Conservation (phyloP, 2,113 vertebrate species). For the Noturus placidus region DNA sequence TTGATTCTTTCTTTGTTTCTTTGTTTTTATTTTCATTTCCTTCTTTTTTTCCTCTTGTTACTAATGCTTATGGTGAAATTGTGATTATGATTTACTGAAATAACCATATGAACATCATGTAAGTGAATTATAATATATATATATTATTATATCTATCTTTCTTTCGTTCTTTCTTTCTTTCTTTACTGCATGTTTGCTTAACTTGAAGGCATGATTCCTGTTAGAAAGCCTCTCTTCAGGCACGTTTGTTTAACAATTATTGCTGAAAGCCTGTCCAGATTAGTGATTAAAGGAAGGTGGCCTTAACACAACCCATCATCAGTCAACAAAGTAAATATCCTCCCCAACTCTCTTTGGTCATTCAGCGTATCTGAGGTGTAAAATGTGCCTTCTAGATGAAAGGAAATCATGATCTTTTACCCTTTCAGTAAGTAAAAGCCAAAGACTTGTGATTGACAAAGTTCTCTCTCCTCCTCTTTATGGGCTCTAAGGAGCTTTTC, state of each 20-base stretch:
- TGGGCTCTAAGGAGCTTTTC: slow-evolving; percentile 60
- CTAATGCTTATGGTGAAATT: background rate
- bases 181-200: background rate
- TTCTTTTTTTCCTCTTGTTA: background rate
- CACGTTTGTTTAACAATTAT: slow-evolving; percentile 20
- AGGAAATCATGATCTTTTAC: slow-evolving; percentile 51
- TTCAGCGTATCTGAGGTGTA: slow-evolving; percentile 51
- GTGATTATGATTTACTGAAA: background rate
- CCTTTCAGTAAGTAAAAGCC: slow-evolving; percentile 49
- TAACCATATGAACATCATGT: background rate
- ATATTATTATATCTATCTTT: background rate
- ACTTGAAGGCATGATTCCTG: slow-evolving; percentile 5
- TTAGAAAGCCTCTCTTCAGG: background rate
- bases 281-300: slow-evolving; percentile 23
- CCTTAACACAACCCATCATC: slow-evolving; percentile 52
- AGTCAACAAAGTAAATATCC: slow-evolving; percentile 56
- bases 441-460: slow-evolving; percentile 41
- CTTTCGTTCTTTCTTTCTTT: background rate
- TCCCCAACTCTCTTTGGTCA: slow-evolving; percentile 36
- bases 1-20: background rate
- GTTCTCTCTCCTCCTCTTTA: slow-evolving; percentile 35
- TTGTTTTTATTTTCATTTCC: background rate
- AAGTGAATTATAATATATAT: background rate
- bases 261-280: background rate
- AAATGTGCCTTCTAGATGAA: slow-evolving; percentile 54